phyloP scores from a whole-genome alignment of 2,888 invertebrate species.

The Therioaphis trifolii region DNA sequence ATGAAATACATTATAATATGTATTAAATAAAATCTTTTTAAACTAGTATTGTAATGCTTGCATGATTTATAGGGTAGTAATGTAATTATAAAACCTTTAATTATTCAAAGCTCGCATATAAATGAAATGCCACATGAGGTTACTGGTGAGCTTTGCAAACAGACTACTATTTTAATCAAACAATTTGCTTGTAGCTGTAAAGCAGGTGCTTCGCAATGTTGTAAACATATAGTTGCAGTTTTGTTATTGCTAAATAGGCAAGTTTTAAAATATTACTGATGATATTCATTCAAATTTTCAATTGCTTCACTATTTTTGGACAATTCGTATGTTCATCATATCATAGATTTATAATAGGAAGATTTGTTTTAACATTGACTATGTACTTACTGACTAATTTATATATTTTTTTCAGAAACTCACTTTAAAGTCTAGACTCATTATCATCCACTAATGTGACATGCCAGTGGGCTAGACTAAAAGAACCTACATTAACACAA shows the following conservation, averaged over 20 bases:
- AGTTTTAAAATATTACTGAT: not conserved
- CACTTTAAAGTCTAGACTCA: not conserved
- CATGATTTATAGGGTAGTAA: not conserved
- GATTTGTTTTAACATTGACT: not conserved
- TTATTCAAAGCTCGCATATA: not conserved
- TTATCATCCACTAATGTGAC: not conserved
- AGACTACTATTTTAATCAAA: not conserved
- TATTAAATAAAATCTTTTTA: not conserved
- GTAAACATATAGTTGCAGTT: not conserved
- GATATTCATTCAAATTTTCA: no score
- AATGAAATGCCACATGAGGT: not conserved
- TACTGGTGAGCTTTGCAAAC: not conserved
- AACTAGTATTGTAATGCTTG: not conserved
- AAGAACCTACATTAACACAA: not conserved
- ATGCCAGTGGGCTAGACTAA: not conserved
- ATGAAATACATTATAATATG: not conserved
- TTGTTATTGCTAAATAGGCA: not conserved
- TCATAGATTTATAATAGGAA: no score
- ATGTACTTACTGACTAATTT: not conserved
- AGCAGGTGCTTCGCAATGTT: not conserved
- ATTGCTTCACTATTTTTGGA: no score
- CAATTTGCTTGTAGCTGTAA: not conserved
- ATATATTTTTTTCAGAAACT: not conserved
- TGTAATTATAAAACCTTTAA: not conserved
- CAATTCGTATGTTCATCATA: no score